Conservation (phyloP, 2,113 vertebrate species). For the Emydocephalus ijimae region DNA sequence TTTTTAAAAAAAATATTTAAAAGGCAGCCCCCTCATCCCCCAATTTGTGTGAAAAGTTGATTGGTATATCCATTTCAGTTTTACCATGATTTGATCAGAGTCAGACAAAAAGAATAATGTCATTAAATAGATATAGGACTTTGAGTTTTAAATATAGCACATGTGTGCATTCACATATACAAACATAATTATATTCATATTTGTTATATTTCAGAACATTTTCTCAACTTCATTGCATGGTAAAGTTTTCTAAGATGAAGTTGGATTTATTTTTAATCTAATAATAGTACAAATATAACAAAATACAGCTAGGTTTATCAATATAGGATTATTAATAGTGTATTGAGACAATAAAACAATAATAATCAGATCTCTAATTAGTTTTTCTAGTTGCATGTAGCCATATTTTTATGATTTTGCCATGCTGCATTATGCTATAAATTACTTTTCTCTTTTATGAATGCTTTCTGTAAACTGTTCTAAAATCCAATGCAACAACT, state of each 20-base stretch:
- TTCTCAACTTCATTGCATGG: not conserved
- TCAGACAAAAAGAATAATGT: not conserved
- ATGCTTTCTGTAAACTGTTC: constrained; percentile 67
- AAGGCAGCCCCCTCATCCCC: not conserved
- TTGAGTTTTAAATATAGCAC: not conserved
- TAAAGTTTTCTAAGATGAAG: not conserved
- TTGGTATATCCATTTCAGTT: not conserved
- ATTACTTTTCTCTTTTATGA: constrained; percentile 58
- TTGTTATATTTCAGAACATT: constrained; percentile 12
- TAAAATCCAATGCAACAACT: constrained; percentile 83
- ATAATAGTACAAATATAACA: constrained; percentile 29
- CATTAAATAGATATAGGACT: not conserved
- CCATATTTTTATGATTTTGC: constrained; percentile 57
- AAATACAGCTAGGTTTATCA: constrained; percentile 4
- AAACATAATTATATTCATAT: not conserved
- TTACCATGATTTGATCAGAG: not conserved
- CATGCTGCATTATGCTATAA: constrained; percentile 58
- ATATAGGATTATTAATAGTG: constrained; percentile 19
- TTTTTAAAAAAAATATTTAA: constrained; percentile 24
- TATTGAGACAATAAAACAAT: not conserved
- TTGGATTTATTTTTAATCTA: constrained; percentile 24
- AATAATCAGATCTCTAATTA: constrained; percentile 56
- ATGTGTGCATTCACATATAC: constrained; percentile 13
- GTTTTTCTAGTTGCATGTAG: constrained; percentile 68
- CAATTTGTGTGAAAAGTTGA: not conserved